Evolutionary conservation across 2,797 vertebrate species (phyloP), one percentile per base, ranked within the genome.

Genomic region (Calcarius lapponicus): DNA sequence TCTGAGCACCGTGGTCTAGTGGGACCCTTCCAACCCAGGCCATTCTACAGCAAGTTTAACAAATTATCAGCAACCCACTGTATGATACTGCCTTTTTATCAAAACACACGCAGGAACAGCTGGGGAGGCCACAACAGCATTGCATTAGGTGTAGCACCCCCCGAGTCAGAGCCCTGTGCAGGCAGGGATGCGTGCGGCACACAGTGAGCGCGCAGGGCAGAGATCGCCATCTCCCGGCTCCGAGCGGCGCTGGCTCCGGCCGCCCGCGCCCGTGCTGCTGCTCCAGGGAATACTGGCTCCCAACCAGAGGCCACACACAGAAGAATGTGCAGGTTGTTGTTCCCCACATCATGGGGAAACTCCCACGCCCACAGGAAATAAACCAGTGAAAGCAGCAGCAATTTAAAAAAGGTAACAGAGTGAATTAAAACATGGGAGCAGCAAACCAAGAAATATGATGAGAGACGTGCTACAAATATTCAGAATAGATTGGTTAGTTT

Each of bases 221-320:
- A 26, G 53, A n/a, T 9, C 17, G 62, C 58, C 93, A 94, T 17
- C 92, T 93, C 51, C 82, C 6, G 82, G 56, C n/a, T 32, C 51
- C 18, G 3, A 45, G 28, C 22, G 4, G 60, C 13, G 13, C 32
- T 13, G 3, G 21, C 26, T 34, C 48, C 13, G 1, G 0, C 7
- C 24, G 28, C 7, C 2, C 10, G 5, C 0, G 0, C 28, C 32
- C 3, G 13, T 18, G 42, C n/a, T 22, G 9, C 22, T 0, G 16
- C 45, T 4, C 25, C 4, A 36, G 10, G 43, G 31, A 66, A 76
- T 17, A 13, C 34, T 24, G 45, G 11, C 45, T 42, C 38, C 64
- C 3, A 8, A 4, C 34, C 6, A 54, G 13, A 21, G 10, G 32
- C 20, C 38, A 19, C 43, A 45, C 75, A 32, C 32, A 18, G 32